Base-by-base conservation (phyloP, 2,888 invertebrate genomes). In the Sylvicola cinctus region DNA sequence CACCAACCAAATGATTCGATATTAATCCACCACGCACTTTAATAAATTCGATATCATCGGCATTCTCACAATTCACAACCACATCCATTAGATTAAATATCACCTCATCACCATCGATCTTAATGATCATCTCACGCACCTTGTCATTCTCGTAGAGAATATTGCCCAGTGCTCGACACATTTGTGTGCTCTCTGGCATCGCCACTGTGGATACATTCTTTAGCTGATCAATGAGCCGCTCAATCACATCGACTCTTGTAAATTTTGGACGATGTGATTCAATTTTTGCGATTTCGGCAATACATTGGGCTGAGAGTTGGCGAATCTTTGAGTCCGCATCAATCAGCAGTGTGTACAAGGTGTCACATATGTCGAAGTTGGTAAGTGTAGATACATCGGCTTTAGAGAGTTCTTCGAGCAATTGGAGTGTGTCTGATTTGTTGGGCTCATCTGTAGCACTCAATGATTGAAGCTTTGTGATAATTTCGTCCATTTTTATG, bases 101-200 rank as follows among this genome's bases (percentile, higher is more conserved):
- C 29, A 55, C 52, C 32, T 52, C 47, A 38, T 72, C 58, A 2
- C 73, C 74, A 36, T 65, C 54, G 25, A 58, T 50, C 36, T 51
- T 50, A 26, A 54, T 42, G 33, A 74, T 61, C 34, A 65, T 51
- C 38, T 63, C 63, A 40, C 73, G 62, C 13, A 70, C 68, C 45
- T 64, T 62, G 61, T 84, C 78, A 60, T 85, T 84, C 49, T 87
- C 77, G 52, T 78, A 88, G 52, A 84, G 85, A 48, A 90, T 73
- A 55, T 90, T 90, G 26, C 85, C 88, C 15, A 90, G 60, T 3
- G 84, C 81, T 46, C 88, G 66, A 44, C 80, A 79, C 28, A 74
- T 68, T 50, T 88, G 81, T 42, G 74, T 74, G 7, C 73, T 58
- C 34, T 73, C 51, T 41, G 71, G 67, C 39, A 65, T 48, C 4